Evolutionary conservation across 1,140 invertebrate species (phyloP).

Genomic region (Pseudomyrmex pallidus): DNA sequence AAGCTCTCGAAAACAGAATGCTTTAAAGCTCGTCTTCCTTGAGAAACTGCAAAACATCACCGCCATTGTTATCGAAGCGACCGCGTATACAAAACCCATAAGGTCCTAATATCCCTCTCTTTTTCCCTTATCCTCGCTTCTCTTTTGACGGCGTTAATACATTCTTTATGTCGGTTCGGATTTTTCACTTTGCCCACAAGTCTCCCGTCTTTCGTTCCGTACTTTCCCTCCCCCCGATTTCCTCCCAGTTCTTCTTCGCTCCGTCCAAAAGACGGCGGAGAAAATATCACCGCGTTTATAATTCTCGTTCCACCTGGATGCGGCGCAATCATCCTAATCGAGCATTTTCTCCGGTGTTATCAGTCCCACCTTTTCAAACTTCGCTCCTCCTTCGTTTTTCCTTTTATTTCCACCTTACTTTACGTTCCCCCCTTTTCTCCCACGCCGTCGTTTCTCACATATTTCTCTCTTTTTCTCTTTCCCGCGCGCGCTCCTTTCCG

Average conservation of each 20-base stretch:
- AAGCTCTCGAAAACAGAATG: conserved; percentile 34
- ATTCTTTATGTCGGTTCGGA: conserved; percentile 29
- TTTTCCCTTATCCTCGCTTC: conserved; percentile 19
- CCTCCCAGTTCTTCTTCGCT: neutral
- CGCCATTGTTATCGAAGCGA: conserved; percentile 56
- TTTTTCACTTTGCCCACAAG: conserved; percentile 36
- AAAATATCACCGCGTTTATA: conserved; percentile 35
- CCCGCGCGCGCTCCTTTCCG: neutral
- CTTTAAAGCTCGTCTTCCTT: conserved; percentile 43
- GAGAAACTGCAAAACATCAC: conserved; percentile 62
- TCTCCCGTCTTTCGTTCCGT: neutral
- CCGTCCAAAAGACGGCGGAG: neutral
- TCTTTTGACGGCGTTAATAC: conserved; percentile 31
- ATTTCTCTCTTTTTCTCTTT: neutral
- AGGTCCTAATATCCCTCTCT: conserved; percentile 39
- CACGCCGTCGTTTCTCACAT: neutral
- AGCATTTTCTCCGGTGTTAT: conserved; percentile 28
- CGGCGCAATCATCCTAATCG: conserved; percentile 47
- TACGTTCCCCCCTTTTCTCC: neutral
- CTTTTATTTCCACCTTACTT: neutral
- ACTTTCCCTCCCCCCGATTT: neutral
- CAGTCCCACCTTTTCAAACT: conserved; percentile 30
- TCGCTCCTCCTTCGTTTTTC: neutral
- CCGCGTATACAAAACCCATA: conserved; percentile 24
- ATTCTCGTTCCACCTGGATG: conserved; percentile 1